Evolutionary conservation across 1,140 invertebrate genomes (phyloP).

Genomic region (Araneus ventricosus): DNA sequence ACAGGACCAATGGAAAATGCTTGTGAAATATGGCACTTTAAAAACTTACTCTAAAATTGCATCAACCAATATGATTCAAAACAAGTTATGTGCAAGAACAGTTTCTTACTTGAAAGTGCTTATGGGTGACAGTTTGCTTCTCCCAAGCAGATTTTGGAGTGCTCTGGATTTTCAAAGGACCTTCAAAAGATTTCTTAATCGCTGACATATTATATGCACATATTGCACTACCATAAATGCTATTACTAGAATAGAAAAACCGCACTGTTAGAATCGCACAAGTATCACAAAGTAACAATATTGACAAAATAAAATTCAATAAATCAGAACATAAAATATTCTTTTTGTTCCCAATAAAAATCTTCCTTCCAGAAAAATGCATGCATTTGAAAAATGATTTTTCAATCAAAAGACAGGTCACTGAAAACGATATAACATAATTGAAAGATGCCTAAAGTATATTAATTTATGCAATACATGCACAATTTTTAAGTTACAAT

Average conservation of each 20-base stretch:
- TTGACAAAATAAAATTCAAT: not conserved
- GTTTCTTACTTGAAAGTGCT: conserved; percentile 83
- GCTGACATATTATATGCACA: conserved; percentile 94
- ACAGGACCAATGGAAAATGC: too few species aligned
- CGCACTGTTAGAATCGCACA: not conserved
- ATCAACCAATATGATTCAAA: too few species aligned
- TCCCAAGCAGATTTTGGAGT: conserved; percentile 89
- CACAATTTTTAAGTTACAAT: not conserved
- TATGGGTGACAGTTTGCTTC: conserved; percentile 81
- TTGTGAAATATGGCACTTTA: too few species aligned
- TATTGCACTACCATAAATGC: conserved; percentile 94
- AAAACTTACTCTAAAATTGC: too few species aligned
- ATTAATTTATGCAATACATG: not conserved
- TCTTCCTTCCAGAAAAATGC: not conserved
- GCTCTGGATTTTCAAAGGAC: conserved; percentile 92
- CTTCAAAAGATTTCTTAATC: conserved; percentile 90
- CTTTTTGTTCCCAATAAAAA: not conserved
- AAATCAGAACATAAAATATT: not conserved
- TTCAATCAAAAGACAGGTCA: too few species aligned
- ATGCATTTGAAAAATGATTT: not conserved
- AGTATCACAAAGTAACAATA: not conserved
- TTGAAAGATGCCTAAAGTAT: too few species aligned
- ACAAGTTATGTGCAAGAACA: too few species aligned
- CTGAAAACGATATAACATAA: not conserved
- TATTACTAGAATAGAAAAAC: conserved; percentile 84